phyloP scores from a whole-genome alignment of 1,140 invertebrate species.

The Drosophila setifemur region DNA sequence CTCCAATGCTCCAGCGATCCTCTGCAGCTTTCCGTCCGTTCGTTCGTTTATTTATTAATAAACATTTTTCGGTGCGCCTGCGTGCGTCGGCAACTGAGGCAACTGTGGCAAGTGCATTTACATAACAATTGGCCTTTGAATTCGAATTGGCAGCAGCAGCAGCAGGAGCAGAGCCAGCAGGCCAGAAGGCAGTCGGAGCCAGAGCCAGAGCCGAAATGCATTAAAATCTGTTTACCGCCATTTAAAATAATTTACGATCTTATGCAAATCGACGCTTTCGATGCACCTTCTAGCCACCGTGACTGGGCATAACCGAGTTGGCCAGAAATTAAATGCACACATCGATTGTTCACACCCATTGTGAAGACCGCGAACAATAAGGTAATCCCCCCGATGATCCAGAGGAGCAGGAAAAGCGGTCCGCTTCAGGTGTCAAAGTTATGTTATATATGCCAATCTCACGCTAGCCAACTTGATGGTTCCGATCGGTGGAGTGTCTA shows the following conservation, averaged over 20 bases:
- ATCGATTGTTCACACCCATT: conserved; percentile 62
- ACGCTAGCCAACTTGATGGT: neutral
- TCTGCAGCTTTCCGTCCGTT: conserved; percentile 33
- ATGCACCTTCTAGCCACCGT: conserved; percentile 41
- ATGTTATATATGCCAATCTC: conserved; percentile 6
- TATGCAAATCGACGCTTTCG: conserved; percentile 51
- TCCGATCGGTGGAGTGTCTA: no score
- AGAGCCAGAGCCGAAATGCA: conserved; percentile 9
- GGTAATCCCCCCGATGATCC: neutral
- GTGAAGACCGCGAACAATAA: conserved; percentile 12
- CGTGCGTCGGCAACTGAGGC: conserved; percentile 45
- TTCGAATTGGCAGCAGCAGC: conserved; percentile 59
- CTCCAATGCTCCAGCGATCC: neutral
- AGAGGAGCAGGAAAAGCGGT: neutral
- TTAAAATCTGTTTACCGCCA: conserved; percentile 57
- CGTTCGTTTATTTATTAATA: conserved; percentile 63
- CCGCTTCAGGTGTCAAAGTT: conserved; percentile 17
- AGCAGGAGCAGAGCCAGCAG: neutral
- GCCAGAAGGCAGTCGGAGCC: neutral
- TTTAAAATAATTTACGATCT: conserved; percentile 67
- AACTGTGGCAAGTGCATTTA: conserved; percentile 63
- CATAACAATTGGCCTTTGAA: conserved; percentile 76
- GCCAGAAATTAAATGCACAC: conserved; percentile 34
- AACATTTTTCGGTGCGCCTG: conserved; percentile 46
- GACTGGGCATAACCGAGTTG: conserved; percentile 45